phyloP scores from a whole-genome alignment of 2,113 vertebrate species.

The Rhagologus leucostigma region DNA sequence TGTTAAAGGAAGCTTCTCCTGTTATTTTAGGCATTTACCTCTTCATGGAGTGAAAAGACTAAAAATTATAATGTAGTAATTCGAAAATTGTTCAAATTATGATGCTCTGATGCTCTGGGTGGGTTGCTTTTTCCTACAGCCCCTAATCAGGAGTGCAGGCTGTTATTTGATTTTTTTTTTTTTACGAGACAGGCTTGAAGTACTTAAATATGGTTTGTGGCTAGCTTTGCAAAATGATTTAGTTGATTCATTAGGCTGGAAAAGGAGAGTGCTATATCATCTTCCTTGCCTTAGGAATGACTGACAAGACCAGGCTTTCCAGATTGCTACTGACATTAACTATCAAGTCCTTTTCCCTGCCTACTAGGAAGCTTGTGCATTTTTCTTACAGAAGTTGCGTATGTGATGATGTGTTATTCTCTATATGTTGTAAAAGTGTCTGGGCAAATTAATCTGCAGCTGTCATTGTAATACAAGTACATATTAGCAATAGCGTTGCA shows the following conservation, averaged over 20 bases:
- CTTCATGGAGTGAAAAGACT: not conserved
- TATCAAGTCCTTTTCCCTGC: not conserved
- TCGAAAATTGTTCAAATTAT: not conserved
- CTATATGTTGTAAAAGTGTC: not conserved
- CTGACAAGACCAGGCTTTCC: not conserved
- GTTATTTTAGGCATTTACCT: not conserved
- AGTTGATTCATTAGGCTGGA: not conserved
- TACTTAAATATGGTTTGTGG: not conserved
- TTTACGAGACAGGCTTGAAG: not conserved
- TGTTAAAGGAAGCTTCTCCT: not conserved
- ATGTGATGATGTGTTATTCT: not conserved
- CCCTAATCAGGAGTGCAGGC: not conserved
- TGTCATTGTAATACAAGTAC: not conserved
- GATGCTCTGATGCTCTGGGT: not conserved
- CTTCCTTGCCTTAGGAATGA: not conserved
- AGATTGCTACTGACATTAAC: not conserved
- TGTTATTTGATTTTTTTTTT: not conserved
- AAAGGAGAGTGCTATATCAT: not conserved
- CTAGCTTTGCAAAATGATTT: not conserved
- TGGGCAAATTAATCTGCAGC: not conserved
- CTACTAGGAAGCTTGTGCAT: not conserved
- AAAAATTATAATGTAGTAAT: not conserved
- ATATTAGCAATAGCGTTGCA: not conserved
- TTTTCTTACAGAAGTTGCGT: not conserved
- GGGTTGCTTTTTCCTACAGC: not conserved